Base-by-base conservation (phyloP, 2,113 vertebrate species). In the Ophthalmolycus amberensis region DNA sequence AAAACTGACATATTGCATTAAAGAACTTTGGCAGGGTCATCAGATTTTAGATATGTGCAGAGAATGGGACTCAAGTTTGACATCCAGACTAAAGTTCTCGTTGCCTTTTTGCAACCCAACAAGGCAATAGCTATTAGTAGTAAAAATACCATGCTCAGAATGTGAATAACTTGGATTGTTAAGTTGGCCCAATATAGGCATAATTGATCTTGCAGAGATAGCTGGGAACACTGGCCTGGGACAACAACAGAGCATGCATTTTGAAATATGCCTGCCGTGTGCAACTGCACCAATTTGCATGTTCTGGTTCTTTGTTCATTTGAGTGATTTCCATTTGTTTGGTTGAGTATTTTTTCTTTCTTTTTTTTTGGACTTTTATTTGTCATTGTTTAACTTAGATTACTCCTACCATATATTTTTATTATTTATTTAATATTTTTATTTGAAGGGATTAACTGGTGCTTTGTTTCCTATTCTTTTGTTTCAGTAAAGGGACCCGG, bases 401-500 rank as follows among this genome's bases (percentile, higher is more conserved):
- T 75, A 67, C 50, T 48, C 29, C 60, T 10, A 2, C 10, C 56
- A 29, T 29, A 59, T 29, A 1, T 29, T 73, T 82, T 18, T 58
- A 18, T 83, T 71, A 22, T 64, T 82, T 29, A 54, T 40, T 42
- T 76, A 1, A 25, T 75, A 70, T 74, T 91, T 93, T 93, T 89
- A 84, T 94, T 95, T 94, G 91, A 94, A 91, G 75, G 93, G 94
- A 97, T 97, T 97, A 98, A 97, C 96, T 95, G 93, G 93, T 95
- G 90, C 95, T 96, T 96, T 98, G 89, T 98, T 96, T 97, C 96
- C 96, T 98, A 97, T 97, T 96, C 96, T 98, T 96, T 98, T 97
- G 95, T 99, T 99, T 96, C 97, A 98, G 97, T 99, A 94, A 99
- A 98, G 97, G 97, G 97, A 96, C 97, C 97, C 86, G 93, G 95